A percentile compares a stretch with the other conserved stretches of the same genome.
These are phyloP conservation scores for Melanotaenia pygmaea DNA, from an alignment of 2,797 vertebrate genomes.

Conservation along the genomic window DNA sequence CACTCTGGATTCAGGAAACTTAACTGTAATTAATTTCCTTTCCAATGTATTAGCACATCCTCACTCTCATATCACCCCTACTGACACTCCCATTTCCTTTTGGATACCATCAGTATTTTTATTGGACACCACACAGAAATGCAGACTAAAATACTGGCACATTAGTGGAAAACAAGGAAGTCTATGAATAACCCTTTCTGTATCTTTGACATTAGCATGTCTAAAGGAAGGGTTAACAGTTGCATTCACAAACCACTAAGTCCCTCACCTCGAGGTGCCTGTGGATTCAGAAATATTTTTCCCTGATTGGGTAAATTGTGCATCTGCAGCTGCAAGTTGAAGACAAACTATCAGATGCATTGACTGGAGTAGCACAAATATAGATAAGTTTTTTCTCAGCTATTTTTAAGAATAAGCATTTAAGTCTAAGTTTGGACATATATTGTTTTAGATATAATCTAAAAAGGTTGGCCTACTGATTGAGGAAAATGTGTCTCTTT, in stretches of 20 bases:
- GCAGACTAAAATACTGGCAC: not conserved
- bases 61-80: not conserved
- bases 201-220: not conserved
- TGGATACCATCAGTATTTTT: conserved; percentile 1
- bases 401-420: too few species aligned
- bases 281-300: too few species aligned
- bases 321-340: too few species aligned
- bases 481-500: too few species aligned
- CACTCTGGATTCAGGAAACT: conserved; percentile 3
- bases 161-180: conserved; percentile 1
- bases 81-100: conserved; percentile 2
- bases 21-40: conserved; percentile 17
- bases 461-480: too few species aligned
- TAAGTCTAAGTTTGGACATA: too few species aligned
- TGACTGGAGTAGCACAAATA: too few species aligned
- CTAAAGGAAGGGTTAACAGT: not conserved
- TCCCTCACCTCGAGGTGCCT: not conserved
- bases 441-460: too few species aligned
- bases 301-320: too few species aligned
- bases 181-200: not conserved
- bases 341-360: too few species aligned
- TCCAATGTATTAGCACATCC: not conserved
- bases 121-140: not conserved
- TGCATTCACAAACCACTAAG: not conserved
- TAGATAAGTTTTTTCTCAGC: too few species aligned